phyloP scores from a whole-genome alignment of 2,113 vertebrate species.

The Protobothrops mucrosquamatus region DNA sequence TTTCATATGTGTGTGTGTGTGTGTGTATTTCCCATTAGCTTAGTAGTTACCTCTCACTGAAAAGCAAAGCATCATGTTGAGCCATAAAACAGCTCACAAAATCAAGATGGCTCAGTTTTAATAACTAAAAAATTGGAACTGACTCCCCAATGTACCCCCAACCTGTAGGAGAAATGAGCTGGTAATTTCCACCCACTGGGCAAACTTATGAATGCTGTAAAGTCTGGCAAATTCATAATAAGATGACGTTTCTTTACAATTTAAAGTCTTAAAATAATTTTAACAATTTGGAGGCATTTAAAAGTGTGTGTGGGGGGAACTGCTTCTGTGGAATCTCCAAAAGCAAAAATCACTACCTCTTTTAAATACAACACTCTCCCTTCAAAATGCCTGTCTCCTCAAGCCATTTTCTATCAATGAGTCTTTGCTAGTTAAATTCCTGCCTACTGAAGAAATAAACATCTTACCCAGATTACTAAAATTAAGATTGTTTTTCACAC shows the following conservation, averaged over 20 bases:
- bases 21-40: slow-evolving; percentile 12
- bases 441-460: not conserved
- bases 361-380: not conserved
- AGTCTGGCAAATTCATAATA: not conserved
- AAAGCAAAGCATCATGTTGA: not conserved
- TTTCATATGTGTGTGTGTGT: not conserved
- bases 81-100: slow-evolving; percentile 5
- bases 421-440: not conserved
- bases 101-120: slow-evolving; percentile 14
- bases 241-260: not conserved
- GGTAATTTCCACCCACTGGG: not conserved
- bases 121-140: slow-evolving; percentile 3
- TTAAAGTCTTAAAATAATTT: not conserved
- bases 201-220: not conserved
- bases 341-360: not conserved
- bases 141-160: not conserved
- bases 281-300: not conserved
- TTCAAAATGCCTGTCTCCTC: not conserved
- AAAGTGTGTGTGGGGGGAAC: not conserved
- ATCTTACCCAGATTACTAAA: not conserved
- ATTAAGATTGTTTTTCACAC: not conserved
- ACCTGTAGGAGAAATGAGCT: not conserved
- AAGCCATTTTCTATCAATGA: not conserved
- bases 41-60: slow-evolving; percentile 3
- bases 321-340: not conserved